Conservation (phyloP, 2,797 vertebrate species). For the Lerista edwardsae region DNA sequence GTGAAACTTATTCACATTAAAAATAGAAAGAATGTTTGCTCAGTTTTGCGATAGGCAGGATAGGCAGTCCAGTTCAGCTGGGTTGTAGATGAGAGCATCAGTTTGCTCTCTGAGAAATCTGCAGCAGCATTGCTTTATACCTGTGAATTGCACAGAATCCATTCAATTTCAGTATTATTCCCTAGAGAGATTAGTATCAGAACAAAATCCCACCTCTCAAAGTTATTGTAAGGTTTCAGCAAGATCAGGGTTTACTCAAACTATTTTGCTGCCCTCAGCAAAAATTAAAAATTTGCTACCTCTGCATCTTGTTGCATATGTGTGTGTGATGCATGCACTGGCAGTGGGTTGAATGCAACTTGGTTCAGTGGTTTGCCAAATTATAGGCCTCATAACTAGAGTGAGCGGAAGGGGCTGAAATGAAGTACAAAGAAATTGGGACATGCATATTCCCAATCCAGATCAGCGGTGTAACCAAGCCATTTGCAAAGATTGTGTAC, state of each 20-base stretch:
- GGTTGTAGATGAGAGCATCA: neutral
- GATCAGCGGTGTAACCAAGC: no score
- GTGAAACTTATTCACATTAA: conserved; percentile 43
- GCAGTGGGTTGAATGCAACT: no score
- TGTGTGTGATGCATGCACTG: no score
- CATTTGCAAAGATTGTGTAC: no score
- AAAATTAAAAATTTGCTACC: neutral
- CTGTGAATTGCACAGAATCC: neutral
- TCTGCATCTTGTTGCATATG: neutral
- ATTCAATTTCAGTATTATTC: neutral
- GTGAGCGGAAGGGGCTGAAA: no score
- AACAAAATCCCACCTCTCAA: neutral
- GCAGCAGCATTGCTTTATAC: neutral
- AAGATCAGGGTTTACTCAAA: neutral
- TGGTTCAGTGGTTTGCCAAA: no score
- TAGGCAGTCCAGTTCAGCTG: neutral
- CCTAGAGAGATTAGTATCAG: neutral
- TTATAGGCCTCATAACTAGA: no score
- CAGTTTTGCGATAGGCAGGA: neutral
- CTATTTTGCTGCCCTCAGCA: neutral
- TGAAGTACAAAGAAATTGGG: no score
- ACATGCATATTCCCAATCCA: no score
- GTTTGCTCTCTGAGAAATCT: neutral
- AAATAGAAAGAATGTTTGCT: conserved; percentile 25
- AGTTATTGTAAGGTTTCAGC: neutral